These are phyloP conservation scores for Buphagus erythrorhynchus DNA, from an alignment of 2,797 vertebrate genomes.

Conservation along the genomic window DNA sequence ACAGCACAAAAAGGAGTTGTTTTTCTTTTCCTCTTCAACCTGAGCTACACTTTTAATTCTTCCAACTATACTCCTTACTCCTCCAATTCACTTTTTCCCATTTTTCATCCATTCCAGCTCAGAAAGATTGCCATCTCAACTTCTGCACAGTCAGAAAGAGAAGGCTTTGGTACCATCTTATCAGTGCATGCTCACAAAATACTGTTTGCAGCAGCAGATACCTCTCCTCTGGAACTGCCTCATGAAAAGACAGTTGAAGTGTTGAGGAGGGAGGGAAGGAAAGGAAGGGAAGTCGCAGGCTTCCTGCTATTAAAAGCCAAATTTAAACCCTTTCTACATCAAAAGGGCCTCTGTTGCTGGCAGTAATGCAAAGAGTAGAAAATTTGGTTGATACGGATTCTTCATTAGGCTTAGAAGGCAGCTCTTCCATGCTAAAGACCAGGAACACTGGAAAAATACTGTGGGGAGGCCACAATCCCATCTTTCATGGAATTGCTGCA, in stretches of 20 bases:
- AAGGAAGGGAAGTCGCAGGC: slow-evolving; percentile 46
- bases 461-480: neutral
- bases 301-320: slow-evolving; percentile 42
- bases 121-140: neutral
- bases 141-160: neutral
- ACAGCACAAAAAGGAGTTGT: neutral
- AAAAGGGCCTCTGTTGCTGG: slow-evolving; percentile 22
- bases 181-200: neutral
- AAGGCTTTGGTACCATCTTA: neutral
- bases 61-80: neutral
- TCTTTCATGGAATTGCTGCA: neutral
- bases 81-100: neutral
- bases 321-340: slow-evolving; percentile 34
- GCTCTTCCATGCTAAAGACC: neutral
- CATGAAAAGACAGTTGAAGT: neutral
- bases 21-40: neutral
- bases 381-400: neutral
- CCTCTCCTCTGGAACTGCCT: neutral
- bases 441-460: neutral
- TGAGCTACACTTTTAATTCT: neutral
- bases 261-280: slow-evolving; percentile 14
- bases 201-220: neutral
- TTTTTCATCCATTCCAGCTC: neutral
- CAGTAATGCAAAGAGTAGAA: neutral
- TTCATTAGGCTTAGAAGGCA: neutral